phyloP scores from a whole-genome alignment of 2,113 vertebrate genomes.

The Heterotilapia buettikoferi region DNA sequence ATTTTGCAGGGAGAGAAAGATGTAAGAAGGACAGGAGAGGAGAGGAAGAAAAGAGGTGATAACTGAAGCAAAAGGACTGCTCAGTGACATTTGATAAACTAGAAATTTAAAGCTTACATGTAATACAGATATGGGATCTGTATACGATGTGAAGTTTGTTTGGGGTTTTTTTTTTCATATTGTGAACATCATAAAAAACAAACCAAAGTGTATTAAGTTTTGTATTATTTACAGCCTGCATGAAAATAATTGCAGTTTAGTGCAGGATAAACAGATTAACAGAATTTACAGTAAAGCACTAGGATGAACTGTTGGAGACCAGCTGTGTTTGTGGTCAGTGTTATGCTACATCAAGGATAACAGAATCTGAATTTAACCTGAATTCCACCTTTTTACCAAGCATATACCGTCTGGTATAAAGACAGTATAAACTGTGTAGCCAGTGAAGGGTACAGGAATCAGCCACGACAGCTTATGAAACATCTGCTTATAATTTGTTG shows the following conservation, averaged over 20 bases:
- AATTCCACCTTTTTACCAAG: neutral
- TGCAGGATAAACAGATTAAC: neutral
- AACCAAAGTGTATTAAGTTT: neutral
- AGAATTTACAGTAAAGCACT: neutral
- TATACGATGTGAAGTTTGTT: neutral
- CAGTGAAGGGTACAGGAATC: neutral
- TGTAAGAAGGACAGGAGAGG: neutral
- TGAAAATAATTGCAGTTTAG: neutral
- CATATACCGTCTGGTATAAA: neutral
- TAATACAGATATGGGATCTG: neutral
- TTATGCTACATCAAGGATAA: neutral
- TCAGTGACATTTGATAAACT: neutral
- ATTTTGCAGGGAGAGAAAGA: neutral
- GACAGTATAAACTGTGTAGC: neutral
- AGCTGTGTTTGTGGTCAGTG: neutral
- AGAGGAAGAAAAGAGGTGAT: neutral
- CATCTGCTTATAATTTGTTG: neutral
- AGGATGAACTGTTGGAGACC: neutral
- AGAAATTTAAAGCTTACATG: neutral
- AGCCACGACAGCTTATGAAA: neutral
- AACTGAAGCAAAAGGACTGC: neutral
- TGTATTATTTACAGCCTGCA: neutral
- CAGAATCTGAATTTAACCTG: neutral
- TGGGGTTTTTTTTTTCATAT: rapidly evolving
- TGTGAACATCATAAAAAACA: neutral